Base-by-base conservation (phyloP, 2,797 vertebrate species). In the Remorina albescens region DNA sequence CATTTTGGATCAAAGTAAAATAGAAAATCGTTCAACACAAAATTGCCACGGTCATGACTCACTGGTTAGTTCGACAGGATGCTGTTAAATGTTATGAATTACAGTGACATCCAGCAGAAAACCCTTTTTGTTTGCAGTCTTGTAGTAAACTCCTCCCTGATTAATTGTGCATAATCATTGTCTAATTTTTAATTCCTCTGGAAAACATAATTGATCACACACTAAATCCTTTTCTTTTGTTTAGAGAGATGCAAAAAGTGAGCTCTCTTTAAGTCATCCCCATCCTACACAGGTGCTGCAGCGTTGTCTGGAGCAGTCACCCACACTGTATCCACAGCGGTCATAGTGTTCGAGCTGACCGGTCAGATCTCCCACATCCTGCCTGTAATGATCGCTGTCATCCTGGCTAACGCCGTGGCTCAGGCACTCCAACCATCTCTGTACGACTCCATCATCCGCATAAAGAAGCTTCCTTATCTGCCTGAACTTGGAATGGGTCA, bases 351-450 rank as follows among this genome's bases (percentile, higher is more conserved):
- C 0, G 98, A 99, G 93, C 93, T 99, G 91, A 99, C 98, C 0
- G 98, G 98, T 59, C 98, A 99, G 94, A 99, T 99, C 77, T 99
- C 98, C 0, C 98, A 99, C 91, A 99, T 99, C 90, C 93, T 99
- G 74, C 98, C 98, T 0, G 98, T 99, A 87, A 99, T 99, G 98
- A 99, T 99, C 0, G 98, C 98, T 0, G 98, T 99, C 81, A 99
- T 99, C 90, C 93, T 99, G 90, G 98, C 98, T 89, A 99, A 99
- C 0, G 97, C 98, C 0, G 98, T 99, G 50, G 98, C 98, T 34
- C 98, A 99, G 93, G 94, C 97, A 51, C 96, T 99, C 16, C 98
- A 99, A 77, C 98, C 98, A 2, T 99, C 98, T 0, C 96, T 99
- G 47, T 99, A 99, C 0, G 98, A 99, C 94, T 99, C 98, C 92